Percentiles rank a stretch among this genome's conserved stretches.
Evolutionary conservation across 2,797 vertebrate genomes (phyloP).

Genomic region (Linurgus olivaceus): DNA sequence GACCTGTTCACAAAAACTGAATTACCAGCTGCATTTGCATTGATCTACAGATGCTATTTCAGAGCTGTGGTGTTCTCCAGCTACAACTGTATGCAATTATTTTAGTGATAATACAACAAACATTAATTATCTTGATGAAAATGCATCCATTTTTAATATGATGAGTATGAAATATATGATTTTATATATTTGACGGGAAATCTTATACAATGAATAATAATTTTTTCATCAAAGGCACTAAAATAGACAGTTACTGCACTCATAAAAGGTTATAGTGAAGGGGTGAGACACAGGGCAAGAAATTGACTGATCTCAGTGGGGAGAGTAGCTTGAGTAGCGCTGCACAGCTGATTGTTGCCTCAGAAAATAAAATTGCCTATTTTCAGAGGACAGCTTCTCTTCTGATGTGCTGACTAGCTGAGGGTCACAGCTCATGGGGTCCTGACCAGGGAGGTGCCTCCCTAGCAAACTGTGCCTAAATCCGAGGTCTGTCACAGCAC

Average conservation of each 20-base stretch:
- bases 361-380: not conserved
- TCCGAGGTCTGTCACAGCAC: not conserved
- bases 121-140: constrained; percentile 10
- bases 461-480: not conserved
- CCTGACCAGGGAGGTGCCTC: not conserved
- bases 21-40: not conserved
- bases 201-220: not conserved
- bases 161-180: not conserved
- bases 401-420: not conserved
- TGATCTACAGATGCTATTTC: not conserved
- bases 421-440: not conserved
- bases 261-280: not conserved
- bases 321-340: not conserved
- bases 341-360: not conserved
- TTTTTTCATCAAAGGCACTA: not conserved
- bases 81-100: not conserved
- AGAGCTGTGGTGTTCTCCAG: not conserved
- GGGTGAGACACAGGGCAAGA: not conserved
- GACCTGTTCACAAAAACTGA: not conserved
- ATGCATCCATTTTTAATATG: not conserved
- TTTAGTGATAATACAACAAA: not conserved
- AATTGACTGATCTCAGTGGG: not conserved
- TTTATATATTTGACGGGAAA: not conserved
- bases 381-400: not conserved
- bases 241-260: not conserved